Conservation (phyloP, 2,888 invertebrate genomes). For the Agrenia bidenticulata region DNA sequence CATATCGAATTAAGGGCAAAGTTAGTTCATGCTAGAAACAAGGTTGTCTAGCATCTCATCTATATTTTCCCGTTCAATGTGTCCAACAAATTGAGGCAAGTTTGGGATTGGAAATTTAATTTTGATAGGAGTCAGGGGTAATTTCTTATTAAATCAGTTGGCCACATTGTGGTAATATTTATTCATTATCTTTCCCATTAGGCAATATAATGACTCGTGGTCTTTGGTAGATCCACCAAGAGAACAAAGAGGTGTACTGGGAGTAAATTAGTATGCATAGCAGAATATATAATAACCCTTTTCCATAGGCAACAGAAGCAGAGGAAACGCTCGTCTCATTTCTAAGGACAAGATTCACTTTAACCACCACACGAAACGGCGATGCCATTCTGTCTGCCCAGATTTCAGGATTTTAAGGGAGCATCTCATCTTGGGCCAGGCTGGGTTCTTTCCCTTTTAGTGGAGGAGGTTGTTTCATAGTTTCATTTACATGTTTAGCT, state of each 20-base stretch:
- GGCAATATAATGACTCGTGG: background rate
- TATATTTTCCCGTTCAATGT: too few species aligned
- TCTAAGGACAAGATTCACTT: too few species aligned
- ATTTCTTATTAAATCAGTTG: constrained; percentile 15
- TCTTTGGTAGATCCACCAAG: background rate
- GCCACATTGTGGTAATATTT: constrained; percentile 14
- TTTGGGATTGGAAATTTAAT: too few species aligned
- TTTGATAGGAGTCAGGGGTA: background rate
- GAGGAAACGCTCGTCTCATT: too few species aligned
- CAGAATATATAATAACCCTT: constrained; percentile 6
- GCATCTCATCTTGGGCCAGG: background rate
- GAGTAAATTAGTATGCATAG: constrained; percentile 10
- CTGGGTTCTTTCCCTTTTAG: background rate
- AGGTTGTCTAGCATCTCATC: too few species aligned
- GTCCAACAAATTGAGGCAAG: too few species aligned
- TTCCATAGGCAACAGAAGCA: background rate
- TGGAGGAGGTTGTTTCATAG: background rate
- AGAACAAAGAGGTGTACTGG: background rate
- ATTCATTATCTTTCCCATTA: constrained; percentile 12
- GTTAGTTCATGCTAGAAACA: too few species aligned
- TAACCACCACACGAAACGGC: background rate
- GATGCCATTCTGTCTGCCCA: background rate
- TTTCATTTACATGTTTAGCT: constrained; percentile 13
- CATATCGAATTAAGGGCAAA: too few species aligned
- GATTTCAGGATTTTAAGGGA: background rate